A percentile compares a stretch with the other conserved stretches of the same genome.
Evolutionary conservation across 2,888 invertebrate genomes (phyloP).

Genomic region (Pheosia gnoma): DNA sequence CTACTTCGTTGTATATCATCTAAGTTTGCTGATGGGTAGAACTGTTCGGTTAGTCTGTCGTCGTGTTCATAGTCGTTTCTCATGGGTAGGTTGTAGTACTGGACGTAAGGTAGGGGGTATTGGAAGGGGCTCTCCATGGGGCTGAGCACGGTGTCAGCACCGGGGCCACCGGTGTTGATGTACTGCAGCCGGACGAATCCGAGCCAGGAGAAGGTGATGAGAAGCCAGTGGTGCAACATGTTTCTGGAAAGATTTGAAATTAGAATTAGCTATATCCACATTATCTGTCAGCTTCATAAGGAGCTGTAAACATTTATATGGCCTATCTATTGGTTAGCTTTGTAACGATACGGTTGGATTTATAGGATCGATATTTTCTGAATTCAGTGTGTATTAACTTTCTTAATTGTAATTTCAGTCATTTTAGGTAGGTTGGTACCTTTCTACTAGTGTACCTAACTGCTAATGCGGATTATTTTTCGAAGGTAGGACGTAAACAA

Average conservation of each 20-base stretch:
- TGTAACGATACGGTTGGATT: too few relatives aligned
- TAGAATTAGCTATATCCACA: neutral
- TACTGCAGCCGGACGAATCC: constrained; percentile 70
- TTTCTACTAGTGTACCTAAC: too few relatives aligned
- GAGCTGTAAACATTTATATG: too few relatives aligned
- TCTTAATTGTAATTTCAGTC: too few relatives aligned
- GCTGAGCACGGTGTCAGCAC: constrained; percentile 49
- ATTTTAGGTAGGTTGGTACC: too few relatives aligned
- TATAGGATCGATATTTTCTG: too few relatives aligned
- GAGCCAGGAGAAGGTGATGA: constrained; percentile 67
- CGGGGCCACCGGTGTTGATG: constrained; percentile 59
- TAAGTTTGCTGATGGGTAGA: constrained; percentile 33
- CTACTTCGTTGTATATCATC: constrained; percentile 35
- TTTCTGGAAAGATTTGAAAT: constrained; percentile 59
- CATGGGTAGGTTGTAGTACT: constrained; percentile 50
- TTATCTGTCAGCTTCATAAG: too few relatives aligned
- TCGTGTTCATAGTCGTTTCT: constrained; percentile 28
- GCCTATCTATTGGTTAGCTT: too few relatives aligned
- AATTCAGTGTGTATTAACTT: too few relatives aligned
- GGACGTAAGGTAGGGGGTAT: constrained; percentile 54
- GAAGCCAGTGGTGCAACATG: constrained; percentile 71
- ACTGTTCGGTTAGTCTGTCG: constrained; percentile 19
- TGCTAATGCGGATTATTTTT: too few relatives aligned
- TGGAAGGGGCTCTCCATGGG: constrained; percentile 48
- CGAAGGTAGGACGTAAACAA: too few relatives aligned